Evolutionary conservation across 2,797 vertebrate genomes (phyloP).

Genomic region (Galagoides demidoff): DNA sequence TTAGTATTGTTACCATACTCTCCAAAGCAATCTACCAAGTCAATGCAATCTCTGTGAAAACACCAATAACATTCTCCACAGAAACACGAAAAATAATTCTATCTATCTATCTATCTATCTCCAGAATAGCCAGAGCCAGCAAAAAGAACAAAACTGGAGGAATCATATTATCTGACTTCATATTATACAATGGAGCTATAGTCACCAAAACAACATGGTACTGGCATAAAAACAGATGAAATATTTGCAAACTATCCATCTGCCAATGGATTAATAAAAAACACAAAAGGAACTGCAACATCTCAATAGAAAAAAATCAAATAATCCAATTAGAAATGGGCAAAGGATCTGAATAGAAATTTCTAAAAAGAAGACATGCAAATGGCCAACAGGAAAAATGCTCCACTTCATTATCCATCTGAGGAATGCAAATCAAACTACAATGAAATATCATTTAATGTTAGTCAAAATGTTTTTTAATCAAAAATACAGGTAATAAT

Average conservation of each 20-base stretch:
- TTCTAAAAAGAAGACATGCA: neutral
- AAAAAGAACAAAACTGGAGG: neutral
- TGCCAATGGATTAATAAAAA: neutral
- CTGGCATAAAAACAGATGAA: neutral
- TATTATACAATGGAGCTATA: neutral
- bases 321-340: neutral
- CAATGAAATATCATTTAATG: neutral
- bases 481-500: neutral
- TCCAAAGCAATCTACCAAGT: neutral
- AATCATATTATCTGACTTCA: neutral
- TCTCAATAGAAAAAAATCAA: neutral
- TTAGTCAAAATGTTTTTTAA: neutral
- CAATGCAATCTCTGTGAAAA: neutral
- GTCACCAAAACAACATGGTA: neutral
- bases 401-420: neutral
- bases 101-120: too few species aligned
- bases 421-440: neutral
- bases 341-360: neutral
- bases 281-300: neutral
- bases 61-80: neutral
- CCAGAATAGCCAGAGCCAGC: neutral
- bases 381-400: neutral
- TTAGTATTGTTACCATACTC: neutral
- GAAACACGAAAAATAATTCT: neutral
- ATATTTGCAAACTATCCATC: neutral